Percentiles rank a stretch among this genome's conserved stretches.
Evolutionary conservation across 2,113 vertebrate genomes (phyloP).

Genomic region (Sorex fumeus): DNA sequence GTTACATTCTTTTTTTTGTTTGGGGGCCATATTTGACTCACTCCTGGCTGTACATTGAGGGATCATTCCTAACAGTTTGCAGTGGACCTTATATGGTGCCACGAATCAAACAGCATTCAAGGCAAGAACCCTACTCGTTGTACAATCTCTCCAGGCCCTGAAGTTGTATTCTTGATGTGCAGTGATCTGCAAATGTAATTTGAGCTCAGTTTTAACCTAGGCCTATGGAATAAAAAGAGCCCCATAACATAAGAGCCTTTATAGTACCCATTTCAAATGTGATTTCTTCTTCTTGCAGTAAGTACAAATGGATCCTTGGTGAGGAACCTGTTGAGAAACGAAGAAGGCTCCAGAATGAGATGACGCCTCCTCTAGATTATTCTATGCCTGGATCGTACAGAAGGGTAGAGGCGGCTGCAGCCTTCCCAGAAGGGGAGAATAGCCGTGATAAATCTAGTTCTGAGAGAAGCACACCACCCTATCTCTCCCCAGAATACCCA

Average conservation of each 20-base stretch:
- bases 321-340: constrained; percentile 80
- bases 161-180: not conserved
- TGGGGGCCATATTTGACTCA: not conserved
- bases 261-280: constrained; percentile 12
- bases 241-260: constrained; percentile 41
- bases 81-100: no score
- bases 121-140: no score
- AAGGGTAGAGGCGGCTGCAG: constrained; percentile 57
- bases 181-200: constrained; percentile 20
- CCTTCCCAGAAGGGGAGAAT: constrained; percentile 65
- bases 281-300: constrained; percentile 71
- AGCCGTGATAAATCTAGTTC: constrained; percentile 68
- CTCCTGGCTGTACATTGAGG: no score
- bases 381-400: constrained; percentile 48
- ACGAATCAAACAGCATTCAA: no score
- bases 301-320: constrained; percentile 70
- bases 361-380: constrained; percentile 65
- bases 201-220: not conserved
- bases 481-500: constrained; percentile 77
- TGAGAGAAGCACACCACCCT: constrained; percentile 71
- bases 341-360: constrained; percentile 65
- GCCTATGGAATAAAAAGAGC: not conserved
- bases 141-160: not conserved
- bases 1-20: not conserved
- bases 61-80: no score